Base-by-base conservation (phyloP, 2,797 vertebrate genomes). In the Enteromius trimaculatus region DNA sequence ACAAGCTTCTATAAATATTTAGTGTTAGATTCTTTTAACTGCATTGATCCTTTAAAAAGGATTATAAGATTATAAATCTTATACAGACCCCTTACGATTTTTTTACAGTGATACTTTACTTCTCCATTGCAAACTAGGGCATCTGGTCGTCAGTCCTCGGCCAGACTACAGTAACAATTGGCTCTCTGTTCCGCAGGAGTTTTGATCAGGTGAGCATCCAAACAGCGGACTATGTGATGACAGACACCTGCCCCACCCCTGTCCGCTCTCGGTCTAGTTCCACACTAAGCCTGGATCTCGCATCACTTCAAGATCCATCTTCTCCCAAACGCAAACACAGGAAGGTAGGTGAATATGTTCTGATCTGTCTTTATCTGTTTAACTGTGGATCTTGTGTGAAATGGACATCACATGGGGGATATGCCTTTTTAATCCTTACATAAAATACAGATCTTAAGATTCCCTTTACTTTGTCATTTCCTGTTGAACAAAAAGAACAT, bases 201-300 rank as follows among this genome's bases (percentile, higher is more conserved):
- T 88, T 88, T 58, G 87, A 88, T 85, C 81, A 87, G 84, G 7
- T 87, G 76, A 88, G 87, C 53, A 75, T 88, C 77, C 75, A 53
- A 34, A 88, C 87, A 4, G 79, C 64, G 60, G 86, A 84, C 64
- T 70, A 42, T 70, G 17, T 84, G 29, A 84, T 49, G 42, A 87
- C 81, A 0, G 87, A 87, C 75, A 51, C 37, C 84, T 87, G 87
- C 79, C 81, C 87, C 84, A 66, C 42, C 2, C 55, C 82, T 34
- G 76, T 66, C 13, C 70, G 75, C 4, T 88, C 87, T 7, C 84
- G 83, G 26, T 29, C 71, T 8, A 62, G 47, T 31, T 88, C 87
- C 14, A 70, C 58, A 7, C 70, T 86, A 47, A 88, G 87, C 53
- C 79, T 88, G 47, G 77, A 87, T 47, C 69, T 85, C 16, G 29